Percentiles rank a stretch among this genome's conserved stretches.
Conservation (phyloP, 2,113 vertebrate species). For the Astatotilapia flaviijosephi region DNA sequence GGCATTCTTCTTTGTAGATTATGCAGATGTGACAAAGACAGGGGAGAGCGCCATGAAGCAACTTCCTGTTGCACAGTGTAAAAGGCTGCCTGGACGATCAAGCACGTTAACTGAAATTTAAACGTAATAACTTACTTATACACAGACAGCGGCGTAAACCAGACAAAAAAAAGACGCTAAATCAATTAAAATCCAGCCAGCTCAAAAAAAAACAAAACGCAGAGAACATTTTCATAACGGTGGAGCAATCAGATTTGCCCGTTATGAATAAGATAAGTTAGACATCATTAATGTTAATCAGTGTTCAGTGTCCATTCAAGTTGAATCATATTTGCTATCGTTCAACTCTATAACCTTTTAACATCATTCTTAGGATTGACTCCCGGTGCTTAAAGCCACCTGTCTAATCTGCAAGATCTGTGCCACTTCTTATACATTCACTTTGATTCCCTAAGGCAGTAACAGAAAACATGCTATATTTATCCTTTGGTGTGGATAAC, state of each 20-base stretch:
- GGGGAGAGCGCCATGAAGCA: neutral
- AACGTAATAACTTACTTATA: slow-evolving; percentile 3
- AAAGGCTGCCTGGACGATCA: slow-evolving; percentile 2
- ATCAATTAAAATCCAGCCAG: neutral
- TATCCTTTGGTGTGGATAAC: slow-evolving; percentile 84
- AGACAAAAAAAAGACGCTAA: neutral
- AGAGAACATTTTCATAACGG: neutral
- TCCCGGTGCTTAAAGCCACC: slow-evolving; percentile 38
- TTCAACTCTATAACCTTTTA: neutral
- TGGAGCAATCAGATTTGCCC: neutral
- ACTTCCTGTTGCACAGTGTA: neutral
- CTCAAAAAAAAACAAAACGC: neutral
- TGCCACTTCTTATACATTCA: slow-evolving; percentile 90
- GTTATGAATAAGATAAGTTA: neutral
- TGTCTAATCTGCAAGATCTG: slow-evolving; percentile 60
- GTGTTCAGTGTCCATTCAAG: neutral
- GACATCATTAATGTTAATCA: slow-evolving; percentile 8
- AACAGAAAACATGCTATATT: slow-evolving; percentile 71
- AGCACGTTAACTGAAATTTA: neutral
- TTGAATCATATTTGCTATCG: neutral
- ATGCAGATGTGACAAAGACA: slow-evolving; percentile 8
- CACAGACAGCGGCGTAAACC: slow-evolving; percentile 4
- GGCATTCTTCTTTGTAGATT: neutral
- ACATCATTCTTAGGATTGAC: neutral
- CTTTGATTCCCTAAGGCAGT: slow-evolving; percentile 86